Evolutionary conservation across 2,113 vertebrate species (phyloP), one percentile per base, ranked within the genome.

Genomic region (Cnemophilus loriae): DNA sequence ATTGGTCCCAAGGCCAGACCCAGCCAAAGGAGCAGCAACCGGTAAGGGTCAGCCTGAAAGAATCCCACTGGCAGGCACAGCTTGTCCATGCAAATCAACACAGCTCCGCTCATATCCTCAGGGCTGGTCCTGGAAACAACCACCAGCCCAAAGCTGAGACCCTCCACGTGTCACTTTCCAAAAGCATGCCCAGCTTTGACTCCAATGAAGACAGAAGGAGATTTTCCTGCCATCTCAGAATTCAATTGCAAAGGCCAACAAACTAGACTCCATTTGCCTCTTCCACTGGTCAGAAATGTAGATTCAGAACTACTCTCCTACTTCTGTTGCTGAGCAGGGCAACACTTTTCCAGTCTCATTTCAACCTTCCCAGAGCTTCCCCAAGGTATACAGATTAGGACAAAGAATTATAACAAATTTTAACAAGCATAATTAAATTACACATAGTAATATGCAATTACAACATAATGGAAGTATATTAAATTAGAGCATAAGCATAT

Each of bases 351-450:
- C 33, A 74, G 53, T 9, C 39, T 61, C 16, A 26, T 60, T 83
- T 90, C 44, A 92, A 46, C 11, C 14, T 13, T 37, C 19, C 23
- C 55, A 47, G 59, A 39, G 21, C 13, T 77, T 77, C 41, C 24
- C 28, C 35, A 63, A 19, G 18, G n/a, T 30, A 69, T 17, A 50
- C 7, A 83, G 23, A 85, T 86, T 60, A 97, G 23, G 81, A 65
- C 4, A 50, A 87, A 94, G 52, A 90, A 83, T 74, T 65, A 56
- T 10, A 81, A 39, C 9, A 32, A 39, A 75, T 64, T 93, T 75
- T 85, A 83, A 87, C 41, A 87, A 33, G 41, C 61, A 46, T n/a
- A 92, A 94, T 79, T 85, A 79, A 91, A 69, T 73, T 60, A 42
- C 30, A 10, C 15, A 39, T 16, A 76, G n/a, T 21, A 87, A 94